Conservation (phyloP, 2,797 vertebrate genomes). For the Sibirionetta formosa region DNA sequence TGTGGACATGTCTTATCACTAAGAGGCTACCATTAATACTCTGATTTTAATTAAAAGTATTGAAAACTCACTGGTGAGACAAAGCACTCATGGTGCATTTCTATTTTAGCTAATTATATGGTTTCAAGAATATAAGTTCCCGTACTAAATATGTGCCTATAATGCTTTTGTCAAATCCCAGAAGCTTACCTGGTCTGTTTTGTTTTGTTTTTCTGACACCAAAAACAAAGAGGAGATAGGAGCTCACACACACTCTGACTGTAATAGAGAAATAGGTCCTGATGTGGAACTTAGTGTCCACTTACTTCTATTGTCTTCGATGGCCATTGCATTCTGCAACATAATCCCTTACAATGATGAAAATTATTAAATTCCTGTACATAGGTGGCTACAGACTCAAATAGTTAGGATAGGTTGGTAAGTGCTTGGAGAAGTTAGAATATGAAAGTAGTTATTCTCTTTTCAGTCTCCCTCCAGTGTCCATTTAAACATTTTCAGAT, state of each 20-base stretch:
- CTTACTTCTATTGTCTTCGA: background rate
- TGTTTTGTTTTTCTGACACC: background rate
- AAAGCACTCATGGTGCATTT: background rate
- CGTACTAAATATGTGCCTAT: background rate
- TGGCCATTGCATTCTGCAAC: fast-evolving
- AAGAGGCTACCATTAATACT: background rate
- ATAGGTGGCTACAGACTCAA: background rate
- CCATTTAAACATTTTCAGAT: background rate
- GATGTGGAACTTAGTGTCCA: background rate
- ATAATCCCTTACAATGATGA: background rate
- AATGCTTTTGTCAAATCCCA: background rate
- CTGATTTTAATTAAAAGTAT: background rate
- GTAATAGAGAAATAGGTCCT: background rate
- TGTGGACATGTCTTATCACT: background rate
- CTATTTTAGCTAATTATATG: background rate
- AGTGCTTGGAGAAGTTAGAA: background rate
- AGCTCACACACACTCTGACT: background rate
- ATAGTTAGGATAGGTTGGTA: background rate
- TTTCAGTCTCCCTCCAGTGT: background rate
- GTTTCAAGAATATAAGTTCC: fast-evolving
- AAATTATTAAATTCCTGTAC: background rate
- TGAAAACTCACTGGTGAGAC: background rate
- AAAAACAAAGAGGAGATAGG: background rate
- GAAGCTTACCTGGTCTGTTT: fast-evolving
- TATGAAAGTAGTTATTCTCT: background rate